Conservation (phyloP, 1,140 invertebrate genomes). For the Papilio glaucus region DNA sequence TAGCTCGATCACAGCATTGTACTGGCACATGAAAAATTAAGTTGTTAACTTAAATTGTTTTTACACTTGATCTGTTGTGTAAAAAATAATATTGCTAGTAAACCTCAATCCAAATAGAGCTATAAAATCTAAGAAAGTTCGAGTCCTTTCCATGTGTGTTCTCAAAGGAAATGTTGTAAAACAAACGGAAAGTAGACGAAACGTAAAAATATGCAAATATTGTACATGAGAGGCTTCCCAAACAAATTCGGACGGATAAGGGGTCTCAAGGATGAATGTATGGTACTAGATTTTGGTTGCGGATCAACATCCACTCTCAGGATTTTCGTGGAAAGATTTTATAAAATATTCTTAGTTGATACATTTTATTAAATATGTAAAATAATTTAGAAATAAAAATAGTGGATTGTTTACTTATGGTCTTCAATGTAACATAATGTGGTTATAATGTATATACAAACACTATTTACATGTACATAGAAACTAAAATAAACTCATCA, state of each 20-base stretch:
- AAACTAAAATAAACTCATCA: too few species aligned
- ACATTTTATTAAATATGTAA: too few species aligned
- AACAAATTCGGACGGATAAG: conserved; percentile 38
- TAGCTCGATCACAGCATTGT: not conserved
- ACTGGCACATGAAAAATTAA: not conserved
- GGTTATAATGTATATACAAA: too few species aligned
- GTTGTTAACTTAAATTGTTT: not conserved
- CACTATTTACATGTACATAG: too few species aligned
- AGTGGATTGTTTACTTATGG: too few species aligned
- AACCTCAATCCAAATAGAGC: conserved; percentile 22
- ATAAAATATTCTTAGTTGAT: not conserved
- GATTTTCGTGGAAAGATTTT: conserved; percentile 26
- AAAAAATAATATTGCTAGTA: not conserved
- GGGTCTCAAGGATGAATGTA: conserved; percentile 34
- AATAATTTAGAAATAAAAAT: too few species aligned
- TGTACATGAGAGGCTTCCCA: conserved; percentile 38
- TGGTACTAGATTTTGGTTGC: conserved; percentile 30
- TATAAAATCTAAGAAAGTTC: conserved; percentile 22
- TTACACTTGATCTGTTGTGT: not conserved
- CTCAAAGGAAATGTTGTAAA: conserved; percentile 34
- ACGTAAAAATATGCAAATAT: conserved; percentile 38
- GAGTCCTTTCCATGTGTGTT: conserved; percentile 5
- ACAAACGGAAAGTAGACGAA: conserved; percentile 32
- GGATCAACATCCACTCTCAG: conserved; percentile 14
- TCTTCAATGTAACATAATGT: too few species aligned